phyloP scores from a whole-genome alignment of 1,140 invertebrate genomes.

The Zophobas atratus region DNA sequence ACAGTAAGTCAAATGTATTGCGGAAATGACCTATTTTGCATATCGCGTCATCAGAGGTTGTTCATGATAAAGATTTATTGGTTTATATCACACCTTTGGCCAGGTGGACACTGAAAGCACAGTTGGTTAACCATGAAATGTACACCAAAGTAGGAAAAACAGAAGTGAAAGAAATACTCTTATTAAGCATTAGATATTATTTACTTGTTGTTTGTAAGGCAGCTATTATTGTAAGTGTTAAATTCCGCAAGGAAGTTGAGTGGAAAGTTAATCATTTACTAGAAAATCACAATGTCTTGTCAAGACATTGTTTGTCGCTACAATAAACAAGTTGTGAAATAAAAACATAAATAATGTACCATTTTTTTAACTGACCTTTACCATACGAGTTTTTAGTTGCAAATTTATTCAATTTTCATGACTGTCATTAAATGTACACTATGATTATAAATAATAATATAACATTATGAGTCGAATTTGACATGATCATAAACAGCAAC shows the following conservation, averaged over 20 bases:
- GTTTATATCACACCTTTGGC: conserved; percentile 10
- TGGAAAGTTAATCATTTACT: conserved; percentile 15
- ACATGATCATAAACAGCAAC: no score
- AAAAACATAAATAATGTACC: no score
- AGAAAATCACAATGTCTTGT: no score
- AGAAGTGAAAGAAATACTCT: conserved; percentile 39
- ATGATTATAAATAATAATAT: no score
- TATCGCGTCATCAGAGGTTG: neutral
- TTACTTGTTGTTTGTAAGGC: conserved; percentile 19
- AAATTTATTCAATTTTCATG: no score
- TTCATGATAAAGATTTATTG: neutral
- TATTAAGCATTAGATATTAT: conserved; percentile 20
- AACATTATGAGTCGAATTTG: no score
- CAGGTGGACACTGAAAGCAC: conserved; percentile 29
- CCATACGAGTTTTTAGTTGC: no score
- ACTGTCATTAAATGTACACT: no score
- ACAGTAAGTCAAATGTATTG: neutral
- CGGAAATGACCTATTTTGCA: neutral
- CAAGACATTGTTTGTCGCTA: neutral
- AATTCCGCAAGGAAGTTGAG: conserved; percentile 6
- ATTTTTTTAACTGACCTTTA: no score
- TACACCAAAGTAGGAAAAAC: conserved; percentile 10
- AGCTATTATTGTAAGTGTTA: neutral
- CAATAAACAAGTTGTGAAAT: neutral
- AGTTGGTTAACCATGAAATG: conserved; percentile 30